phyloP scores from a whole-genome alignment of 2,113 vertebrate species.

The Talpa occidentalis region DNA sequence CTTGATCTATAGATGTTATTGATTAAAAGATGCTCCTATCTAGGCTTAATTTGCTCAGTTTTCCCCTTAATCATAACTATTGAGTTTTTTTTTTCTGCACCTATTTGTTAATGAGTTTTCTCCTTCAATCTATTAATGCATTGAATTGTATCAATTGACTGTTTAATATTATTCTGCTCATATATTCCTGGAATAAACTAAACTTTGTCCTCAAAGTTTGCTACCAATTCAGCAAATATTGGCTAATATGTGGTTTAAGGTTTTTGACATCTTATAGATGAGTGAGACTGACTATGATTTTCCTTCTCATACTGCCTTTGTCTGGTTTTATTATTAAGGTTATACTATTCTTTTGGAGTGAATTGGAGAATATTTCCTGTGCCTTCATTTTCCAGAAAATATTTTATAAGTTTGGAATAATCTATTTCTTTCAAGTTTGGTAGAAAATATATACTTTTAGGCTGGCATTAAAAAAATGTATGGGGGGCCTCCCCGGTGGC shows the following conservation, averaged over 20 bases:
- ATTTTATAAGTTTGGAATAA: background rate
- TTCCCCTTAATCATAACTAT: background rate
- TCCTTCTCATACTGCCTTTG: background rate
- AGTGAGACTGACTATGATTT: background rate
- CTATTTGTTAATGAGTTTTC: background rate
- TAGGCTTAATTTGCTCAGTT: background rate
- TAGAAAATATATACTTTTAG: background rate
- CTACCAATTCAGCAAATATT: background rate
- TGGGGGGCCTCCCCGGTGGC: no score
- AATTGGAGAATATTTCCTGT: background rate
- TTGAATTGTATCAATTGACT: background rate
- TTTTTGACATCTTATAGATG: background rate
- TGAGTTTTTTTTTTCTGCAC: background rate
- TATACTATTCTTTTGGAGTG: background rate
- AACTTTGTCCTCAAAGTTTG: no score
- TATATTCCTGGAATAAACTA: background rate
- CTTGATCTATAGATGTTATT: background rate
- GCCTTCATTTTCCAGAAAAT: background rate
- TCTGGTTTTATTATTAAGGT: background rate
- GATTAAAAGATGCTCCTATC: background rate
- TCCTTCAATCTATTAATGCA: background rate
- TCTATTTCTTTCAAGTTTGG: background rate
- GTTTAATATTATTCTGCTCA: background rate
- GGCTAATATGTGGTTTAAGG: background rate
- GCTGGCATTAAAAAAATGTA: background rate